phyloP scores from a whole-genome alignment of 2,797 vertebrate species.

The Salarias fasciatus region DNA sequence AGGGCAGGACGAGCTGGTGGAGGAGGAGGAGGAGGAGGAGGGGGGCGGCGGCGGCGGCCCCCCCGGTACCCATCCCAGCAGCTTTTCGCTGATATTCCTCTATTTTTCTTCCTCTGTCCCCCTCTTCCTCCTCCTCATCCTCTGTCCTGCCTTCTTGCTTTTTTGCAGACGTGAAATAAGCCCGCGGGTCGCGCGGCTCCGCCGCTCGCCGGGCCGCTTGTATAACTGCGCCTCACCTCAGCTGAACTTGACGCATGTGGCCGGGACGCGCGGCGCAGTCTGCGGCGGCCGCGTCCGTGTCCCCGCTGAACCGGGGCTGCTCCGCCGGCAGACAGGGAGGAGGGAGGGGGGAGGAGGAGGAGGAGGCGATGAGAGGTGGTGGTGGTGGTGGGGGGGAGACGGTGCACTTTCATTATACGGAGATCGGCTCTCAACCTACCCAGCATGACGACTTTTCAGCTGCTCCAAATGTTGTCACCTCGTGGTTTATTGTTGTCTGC shows the following conservation, averaged over 20 bases:
- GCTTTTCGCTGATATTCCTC: constrained; percentile 9
- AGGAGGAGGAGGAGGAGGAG: too few species aligned
- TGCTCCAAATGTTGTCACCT: constrained; percentile 5
- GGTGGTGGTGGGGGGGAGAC: too few species aligned
- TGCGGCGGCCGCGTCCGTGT: constrained; percentile 49
- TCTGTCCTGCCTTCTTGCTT: too few species aligned
- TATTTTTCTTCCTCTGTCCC: too few species aligned
- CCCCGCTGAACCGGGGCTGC: constrained; percentile 71
- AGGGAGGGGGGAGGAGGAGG: neutral
- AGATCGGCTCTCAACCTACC: neutral
- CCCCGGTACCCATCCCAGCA: constrained; percentile 54
- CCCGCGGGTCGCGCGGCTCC: too few species aligned
- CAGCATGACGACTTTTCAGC: too few species aligned
- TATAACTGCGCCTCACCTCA: constrained; percentile 83
- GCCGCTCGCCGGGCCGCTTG: constrained; percentile 57
- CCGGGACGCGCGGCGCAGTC: constrained; percentile 54
- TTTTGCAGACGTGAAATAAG: too few species aligned
- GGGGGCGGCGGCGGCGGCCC: too few species aligned
- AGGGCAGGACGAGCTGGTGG: constrained; percentile 14
- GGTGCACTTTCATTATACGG: neutral
- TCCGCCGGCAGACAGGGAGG: constrained; percentile 34
- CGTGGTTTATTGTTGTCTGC: neutral
- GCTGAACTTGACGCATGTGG: constrained; percentile 81
- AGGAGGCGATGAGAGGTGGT: too few species aligned
- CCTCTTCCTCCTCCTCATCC: too few species aligned